A percentile compares a stretch with the other conserved stretches of the same genome.
phyloP scores from a whole-genome alignment of 1,140 invertebrate species.

The Sycobia sp. region DNA sequence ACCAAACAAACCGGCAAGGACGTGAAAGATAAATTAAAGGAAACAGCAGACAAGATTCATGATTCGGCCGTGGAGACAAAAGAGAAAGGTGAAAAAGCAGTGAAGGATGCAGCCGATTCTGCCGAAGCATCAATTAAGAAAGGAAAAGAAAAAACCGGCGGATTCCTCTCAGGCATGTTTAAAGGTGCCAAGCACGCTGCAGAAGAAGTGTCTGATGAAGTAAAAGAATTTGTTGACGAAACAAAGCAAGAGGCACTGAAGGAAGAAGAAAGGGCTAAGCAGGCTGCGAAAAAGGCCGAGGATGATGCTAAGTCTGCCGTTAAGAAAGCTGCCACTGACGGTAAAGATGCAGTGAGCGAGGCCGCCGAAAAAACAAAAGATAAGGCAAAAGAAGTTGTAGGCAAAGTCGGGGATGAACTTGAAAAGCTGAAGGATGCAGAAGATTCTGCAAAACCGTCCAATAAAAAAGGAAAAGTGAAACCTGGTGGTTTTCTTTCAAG shows the following conservation, averaged over 20 bases:
- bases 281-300: slow-evolving; percentile 23
- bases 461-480: slow-evolving; percentile 46
- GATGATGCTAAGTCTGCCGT: slow-evolving; percentile 8
- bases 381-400: too few relatives aligned
- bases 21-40: slow-evolving; percentile 24
- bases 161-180: slow-evolving; percentile 40
- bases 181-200: slow-evolving; percentile 49
- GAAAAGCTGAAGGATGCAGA: slow-evolving; percentile 38
- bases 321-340: background rate
- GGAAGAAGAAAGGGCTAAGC: slow-evolving; percentile 21
- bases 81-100: background rate
- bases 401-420: too few relatives aligned
- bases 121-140: slow-evolving; percentile 37
- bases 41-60: background rate
- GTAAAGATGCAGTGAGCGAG: too few relatives aligned
- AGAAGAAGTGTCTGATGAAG: slow-evolving; percentile 47
- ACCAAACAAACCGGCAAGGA: background rate
- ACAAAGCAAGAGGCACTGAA: slow-evolving; percentile 35
- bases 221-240: slow-evolving; percentile 46
- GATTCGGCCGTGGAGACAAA: background rate
- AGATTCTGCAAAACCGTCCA: background rate
- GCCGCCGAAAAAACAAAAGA: too few relatives aligned
- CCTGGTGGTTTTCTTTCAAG: slow-evolving; percentile 42
- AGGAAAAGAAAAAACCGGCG: slow-evolving; percentile 4
- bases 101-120: slow-evolving; percentile 28